These are phyloP conservation scores for Rhinopomastus cyanomelas DNA, from an alignment of 2,113 vertebrate genomes.

Conservation along the genomic window DNA sequence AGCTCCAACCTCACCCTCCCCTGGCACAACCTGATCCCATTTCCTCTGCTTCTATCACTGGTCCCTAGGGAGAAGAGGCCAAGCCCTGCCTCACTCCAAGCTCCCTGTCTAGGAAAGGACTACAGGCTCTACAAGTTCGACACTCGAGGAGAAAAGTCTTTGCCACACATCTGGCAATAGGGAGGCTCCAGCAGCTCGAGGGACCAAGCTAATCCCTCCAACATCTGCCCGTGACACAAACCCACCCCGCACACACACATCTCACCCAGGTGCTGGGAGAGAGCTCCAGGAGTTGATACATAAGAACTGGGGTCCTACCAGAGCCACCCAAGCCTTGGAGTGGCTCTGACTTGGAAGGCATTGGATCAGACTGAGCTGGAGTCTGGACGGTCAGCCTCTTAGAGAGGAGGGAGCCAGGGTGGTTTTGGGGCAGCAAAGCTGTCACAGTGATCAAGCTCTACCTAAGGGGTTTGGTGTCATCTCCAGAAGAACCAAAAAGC, in stretches of 20 bases:
- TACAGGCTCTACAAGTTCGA: rapidly evolving
- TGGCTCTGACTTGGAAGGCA: not conserved
- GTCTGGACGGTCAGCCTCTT: not conserved
- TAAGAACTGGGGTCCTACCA: not conserved
- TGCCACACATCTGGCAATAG: not conserved
- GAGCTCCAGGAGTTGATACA: not conserved
- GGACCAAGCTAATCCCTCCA: not conserved
- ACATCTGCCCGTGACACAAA: not conserved
- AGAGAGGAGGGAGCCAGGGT: not conserved
- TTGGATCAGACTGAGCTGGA: not conserved
- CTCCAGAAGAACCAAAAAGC: too few species aligned
- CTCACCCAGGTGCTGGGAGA: not conserved
- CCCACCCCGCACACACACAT: not conserved
- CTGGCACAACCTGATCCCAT: too few species aligned
- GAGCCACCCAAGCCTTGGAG: not conserved
- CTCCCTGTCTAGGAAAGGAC: not conserved
- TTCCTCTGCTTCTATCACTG: too few species aligned
- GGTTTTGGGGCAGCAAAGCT: too few species aligned
- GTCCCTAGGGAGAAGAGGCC: too few species aligned
- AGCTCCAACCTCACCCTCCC: too few species aligned
- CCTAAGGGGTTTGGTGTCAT: too few species aligned
- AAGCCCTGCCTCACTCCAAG: too few species aligned
- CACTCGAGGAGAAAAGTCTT: not conserved
- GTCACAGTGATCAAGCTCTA: too few species aligned
- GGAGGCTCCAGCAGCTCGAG: not conserved